Evolutionary conservation across 2,113 vertebrate genomes (phyloP).

Genomic region (Microcebus griseorufus): DNA sequence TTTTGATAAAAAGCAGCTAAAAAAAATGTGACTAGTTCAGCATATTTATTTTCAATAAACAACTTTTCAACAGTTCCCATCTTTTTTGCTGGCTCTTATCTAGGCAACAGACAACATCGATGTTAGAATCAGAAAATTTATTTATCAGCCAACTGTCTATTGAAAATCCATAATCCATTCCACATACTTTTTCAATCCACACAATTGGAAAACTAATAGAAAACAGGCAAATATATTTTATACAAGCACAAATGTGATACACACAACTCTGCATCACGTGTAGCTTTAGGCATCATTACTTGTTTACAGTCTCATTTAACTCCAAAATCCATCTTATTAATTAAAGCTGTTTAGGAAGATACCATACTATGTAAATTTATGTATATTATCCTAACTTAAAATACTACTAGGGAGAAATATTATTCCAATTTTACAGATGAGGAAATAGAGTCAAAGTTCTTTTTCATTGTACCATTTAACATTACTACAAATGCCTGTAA

Average conservation of each 20-base stretch:
- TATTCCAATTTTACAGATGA: conserved; percentile 25
- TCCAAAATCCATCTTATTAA: not conserved
- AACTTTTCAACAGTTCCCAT: not conserved
- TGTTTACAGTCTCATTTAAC: not conserved
- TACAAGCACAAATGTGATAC: not conserved
- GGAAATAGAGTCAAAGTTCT: not conserved
- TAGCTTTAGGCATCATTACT: not conserved
- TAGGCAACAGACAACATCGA: not conserved
- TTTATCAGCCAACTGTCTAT: not conserved
- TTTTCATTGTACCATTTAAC: not conserved
- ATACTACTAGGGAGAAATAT: not conserved
- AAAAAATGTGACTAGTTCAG: not conserved
- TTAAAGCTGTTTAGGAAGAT: not conserved
- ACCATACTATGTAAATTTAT: not conserved
- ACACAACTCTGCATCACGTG: not conserved
- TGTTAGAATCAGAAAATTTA: conserved; percentile 10
- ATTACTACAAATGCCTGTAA: conserved; percentile 12
- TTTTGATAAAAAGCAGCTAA: not conserved
- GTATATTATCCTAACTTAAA: not conserved
- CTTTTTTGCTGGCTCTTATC: not conserved
- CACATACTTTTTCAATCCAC: not conserved
- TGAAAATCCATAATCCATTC: not conserved
- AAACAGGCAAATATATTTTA: conserved; percentile 14
- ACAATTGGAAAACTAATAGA: not conserved
- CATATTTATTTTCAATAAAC: conserved; percentile 5